Percentiles rank a stretch among this genome's conserved stretches.
Conservation (phyloP, 2,113 vertebrate species). For the Anhinga rufa region DNA sequence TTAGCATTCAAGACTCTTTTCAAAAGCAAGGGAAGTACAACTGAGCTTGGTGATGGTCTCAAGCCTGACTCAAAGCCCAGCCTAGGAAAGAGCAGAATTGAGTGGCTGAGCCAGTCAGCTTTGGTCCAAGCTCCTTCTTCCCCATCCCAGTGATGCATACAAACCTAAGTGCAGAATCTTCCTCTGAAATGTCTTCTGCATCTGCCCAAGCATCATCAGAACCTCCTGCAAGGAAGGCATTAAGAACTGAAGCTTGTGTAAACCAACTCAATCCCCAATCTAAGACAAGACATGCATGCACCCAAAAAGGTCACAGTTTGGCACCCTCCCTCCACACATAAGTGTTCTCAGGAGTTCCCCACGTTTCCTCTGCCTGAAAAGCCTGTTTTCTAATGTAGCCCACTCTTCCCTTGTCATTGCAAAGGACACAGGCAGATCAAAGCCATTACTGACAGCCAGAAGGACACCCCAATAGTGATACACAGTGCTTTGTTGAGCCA, state of each 20-base stretch:
- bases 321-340: neutral
- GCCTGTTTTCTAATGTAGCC: neutral
- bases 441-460: neutral
- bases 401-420: neutral
- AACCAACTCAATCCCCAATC: neutral
- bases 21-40: neutral
- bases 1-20: neutral
- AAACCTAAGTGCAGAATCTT: constrained; percentile 87
- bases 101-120: neutral
- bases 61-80: neutral
- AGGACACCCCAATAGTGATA: neutral
- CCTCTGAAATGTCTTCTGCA: constrained; percentile 85
- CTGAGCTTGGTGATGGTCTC: neutral
- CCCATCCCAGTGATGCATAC: neutral
- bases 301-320: neutral
- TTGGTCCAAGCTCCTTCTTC: neutral
- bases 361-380: neutral
- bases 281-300: fast-evolving
- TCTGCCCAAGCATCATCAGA: constrained; percentile 88
- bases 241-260: neutral
- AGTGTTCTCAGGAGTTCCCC: neutral
- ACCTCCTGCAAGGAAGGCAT: constrained; percentile 77
- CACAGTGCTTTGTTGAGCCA: neutral
- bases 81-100: neutral
- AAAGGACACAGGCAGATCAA: neutral